Percentiles rank a stretch among this genome's conserved stretches.
phyloP scores from a whole-genome alignment of 2,797 vertebrate genomes.

The Momotus momota region DNA sequence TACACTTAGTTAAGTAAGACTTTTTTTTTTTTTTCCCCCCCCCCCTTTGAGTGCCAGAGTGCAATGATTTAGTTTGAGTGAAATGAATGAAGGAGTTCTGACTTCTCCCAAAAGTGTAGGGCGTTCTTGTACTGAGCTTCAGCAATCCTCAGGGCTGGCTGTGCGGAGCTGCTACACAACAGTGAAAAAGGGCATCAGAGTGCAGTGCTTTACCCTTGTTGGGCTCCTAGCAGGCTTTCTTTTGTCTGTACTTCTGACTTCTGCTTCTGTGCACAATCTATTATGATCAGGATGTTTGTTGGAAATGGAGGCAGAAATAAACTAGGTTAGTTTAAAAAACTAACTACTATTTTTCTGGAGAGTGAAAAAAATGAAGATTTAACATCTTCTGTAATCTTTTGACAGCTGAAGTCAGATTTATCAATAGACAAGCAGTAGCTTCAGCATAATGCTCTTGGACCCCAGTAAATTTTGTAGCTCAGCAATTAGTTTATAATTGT shows the following conservation, averaged over 20 bases:
- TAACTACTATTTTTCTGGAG: neutral
- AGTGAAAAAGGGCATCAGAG: neutral
- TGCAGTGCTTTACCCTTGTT: neutral
- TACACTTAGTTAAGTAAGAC: neutral
- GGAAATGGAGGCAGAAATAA: neutral
- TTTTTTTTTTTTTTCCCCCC: neutral
- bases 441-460: neutral
- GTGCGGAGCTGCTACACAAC: neutral
- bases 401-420: neutral
- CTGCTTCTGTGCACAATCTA: neutral
- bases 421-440: neutral
- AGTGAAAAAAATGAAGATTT: neutral
- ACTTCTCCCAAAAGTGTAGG: neutral
- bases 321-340: neutral
- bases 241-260: neutral
- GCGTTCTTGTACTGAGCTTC: neutral
- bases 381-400: neutral
- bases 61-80: neutral
- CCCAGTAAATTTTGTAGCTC: neutral
- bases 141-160: neutral
- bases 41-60: neutral
- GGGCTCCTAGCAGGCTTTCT: neutral
- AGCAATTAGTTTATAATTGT: neutral
- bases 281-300: neutral
- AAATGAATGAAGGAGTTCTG: neutral